Conservation (phyloP, 2,797 vertebrate species). For the Acipenser transmontanus region DNA sequence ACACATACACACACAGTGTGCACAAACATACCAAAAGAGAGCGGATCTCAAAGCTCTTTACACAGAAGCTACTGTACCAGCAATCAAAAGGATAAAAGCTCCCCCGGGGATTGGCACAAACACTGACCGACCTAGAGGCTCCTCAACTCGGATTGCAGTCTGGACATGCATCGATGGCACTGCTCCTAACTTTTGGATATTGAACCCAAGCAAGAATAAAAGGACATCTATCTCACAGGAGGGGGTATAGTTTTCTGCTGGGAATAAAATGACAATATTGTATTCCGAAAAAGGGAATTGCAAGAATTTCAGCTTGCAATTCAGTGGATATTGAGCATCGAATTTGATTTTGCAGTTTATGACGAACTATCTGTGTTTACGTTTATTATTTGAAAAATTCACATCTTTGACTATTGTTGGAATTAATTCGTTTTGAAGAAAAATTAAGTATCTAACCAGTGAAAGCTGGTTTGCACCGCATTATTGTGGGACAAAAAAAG, state of each 20-base stretch:
- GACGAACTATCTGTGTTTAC: too few relatives aligned
- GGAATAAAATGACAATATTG: conserved; percentile 28
- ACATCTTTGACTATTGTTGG: too few relatives aligned
- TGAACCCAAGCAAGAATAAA: conserved; percentile 24
- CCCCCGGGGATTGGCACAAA: conserved; percentile 47
- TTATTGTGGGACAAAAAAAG: not conserved
- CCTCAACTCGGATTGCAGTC: conserved; percentile 36
- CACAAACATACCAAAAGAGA: conserved; percentile 50
- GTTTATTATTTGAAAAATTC: too few relatives aligned
- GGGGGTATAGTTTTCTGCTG: conserved; percentile 19
- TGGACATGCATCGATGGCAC: conserved; percentile 42
- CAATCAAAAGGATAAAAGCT: conserved; percentile 43
- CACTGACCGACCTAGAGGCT: conserved; percentile 32
- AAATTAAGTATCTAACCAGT: too few relatives aligned
- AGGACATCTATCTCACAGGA: conserved; percentile 37
- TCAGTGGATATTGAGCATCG: too few relatives aligned
- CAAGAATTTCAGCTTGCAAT: conserved; percentile 23
- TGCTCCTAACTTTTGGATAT: conserved; percentile 31
- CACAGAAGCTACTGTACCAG: conserved; percentile 52
- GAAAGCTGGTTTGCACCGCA: too few relatives aligned
- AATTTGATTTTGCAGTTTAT: too few relatives aligned
- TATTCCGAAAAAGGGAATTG: conserved; percentile 37
- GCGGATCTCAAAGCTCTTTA: conserved; percentile 52
- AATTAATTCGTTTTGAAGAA: too few relatives aligned
- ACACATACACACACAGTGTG: conserved; percentile 62